Conservation (phyloP, 1,140 invertebrate species). For the Pogonognathellus flavescens region DNA sequence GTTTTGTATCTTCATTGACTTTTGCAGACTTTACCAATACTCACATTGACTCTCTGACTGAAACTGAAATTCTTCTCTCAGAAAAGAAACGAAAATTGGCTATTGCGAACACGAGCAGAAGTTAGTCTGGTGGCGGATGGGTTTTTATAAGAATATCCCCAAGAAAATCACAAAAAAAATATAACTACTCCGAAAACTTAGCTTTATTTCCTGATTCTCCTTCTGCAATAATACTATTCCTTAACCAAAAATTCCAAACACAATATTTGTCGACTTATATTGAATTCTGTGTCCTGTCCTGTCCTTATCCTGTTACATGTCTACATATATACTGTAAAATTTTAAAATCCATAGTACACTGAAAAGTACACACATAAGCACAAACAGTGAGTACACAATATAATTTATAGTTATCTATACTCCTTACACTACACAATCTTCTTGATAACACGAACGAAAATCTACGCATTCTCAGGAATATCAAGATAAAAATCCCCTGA, state of each 20-base stretch:
- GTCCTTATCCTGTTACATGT: background rate
- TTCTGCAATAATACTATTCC: background rate
- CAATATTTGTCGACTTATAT: background rate
- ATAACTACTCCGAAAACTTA: background rate
- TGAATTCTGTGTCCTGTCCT: conserved; percentile 12
- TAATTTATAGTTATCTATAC: too few relatives aligned
- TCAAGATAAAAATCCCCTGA: background rate
- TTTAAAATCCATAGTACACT: too few relatives aligned
- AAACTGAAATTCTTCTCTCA: background rate
- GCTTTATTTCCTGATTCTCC: background rate
- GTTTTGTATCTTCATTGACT: background rate
- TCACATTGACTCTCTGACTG: conserved; percentile 10
- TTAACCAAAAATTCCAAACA: background rate
- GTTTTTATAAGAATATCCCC: conserved; percentile 11
- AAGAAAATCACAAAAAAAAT: conserved; percentile 22
- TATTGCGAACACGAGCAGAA: background rate
- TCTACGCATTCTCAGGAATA: background rate
- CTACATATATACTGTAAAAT: background rate
- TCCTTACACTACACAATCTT: background rate
- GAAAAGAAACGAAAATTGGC: background rate
- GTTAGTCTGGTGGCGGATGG: conserved; percentile 5
- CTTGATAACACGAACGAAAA: conserved; percentile 7
- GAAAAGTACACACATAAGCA: too few relatives aligned
- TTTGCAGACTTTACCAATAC: conserved; percentile 16
- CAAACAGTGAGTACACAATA: too few relatives aligned